Base-by-base conservation (phyloP, 1,140 invertebrate genomes). In the Drosophila sproati region DNA sequence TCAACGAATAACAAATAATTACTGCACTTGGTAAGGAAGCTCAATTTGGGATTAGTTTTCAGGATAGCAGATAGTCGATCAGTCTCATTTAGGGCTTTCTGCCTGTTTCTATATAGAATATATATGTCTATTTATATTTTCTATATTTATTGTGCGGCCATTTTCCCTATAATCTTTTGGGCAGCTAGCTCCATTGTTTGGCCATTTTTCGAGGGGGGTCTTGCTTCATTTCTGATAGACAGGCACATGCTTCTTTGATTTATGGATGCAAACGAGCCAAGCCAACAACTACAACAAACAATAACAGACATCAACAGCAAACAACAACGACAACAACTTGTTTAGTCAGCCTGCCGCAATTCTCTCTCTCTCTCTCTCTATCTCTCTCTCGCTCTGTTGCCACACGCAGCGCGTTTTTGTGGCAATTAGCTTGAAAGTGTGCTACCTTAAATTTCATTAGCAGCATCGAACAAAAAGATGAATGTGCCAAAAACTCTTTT, bases 181-280 rank as follows among this genome's bases (percentile, higher is more conserved):
- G 48, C 59, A 70, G 67, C 72, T 69, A n/a, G 10, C 39, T 43
- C 62, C 54, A 88, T 87, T 87, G 83, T 87, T 83, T 77, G 83
- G 57, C 70, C 69, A 71, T 56, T 60, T 68, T 56, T 62, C 50
- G 35, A 8, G 45, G 29, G 12, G 29, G 52, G 20, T 20, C 20
- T 20, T 20, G 20, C n/a, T 34, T 50, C 57, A 54, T 77, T 68
- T 50, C 41, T 64, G 77, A 86, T 79, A 83, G 83, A 87, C 82
- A 88, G 83, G 80, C 83, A 87, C 73, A 88, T 87, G 83, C 83
- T 88, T 63, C 78, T 88, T 88, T 87, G 83, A 87, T 87, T 87
- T 87, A 87, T 87, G 83, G 88, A 86, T 86, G 82, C 83, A 81
- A 88, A 86, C 82, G 83, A 86, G 74, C 50, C 71, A 20, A 71